Base-by-base conservation (phyloP, 2,888 invertebrate species). In the Pandemis heparana region DNA sequence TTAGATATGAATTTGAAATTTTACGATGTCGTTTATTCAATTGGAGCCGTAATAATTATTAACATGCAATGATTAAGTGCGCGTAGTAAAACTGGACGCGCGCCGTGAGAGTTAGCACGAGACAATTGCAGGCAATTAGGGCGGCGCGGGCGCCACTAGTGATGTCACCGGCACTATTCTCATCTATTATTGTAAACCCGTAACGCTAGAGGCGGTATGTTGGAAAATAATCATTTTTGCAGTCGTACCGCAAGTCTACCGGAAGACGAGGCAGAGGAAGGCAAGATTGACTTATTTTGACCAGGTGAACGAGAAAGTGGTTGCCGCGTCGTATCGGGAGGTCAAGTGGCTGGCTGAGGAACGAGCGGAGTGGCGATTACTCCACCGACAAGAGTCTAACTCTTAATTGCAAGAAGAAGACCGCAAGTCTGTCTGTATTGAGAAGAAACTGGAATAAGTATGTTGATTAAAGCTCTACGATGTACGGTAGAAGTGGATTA, bases 51-150 rank as follows among this genome's bases (percentile, higher is more conserved):
- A 86, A 85, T 84, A 87, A 89, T 89, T 86, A 90, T 89, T 87
- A 85, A 82, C 82, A 81, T 83, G 85, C 85, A 86, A 89, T 89
- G 88, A 91, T 91, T 89, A 87, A 86, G 90, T 90, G 67, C 71
- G 74, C 66, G 71, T 66, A 75, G 83, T 82, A 85, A 85, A 67
- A 84, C 83, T 85, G 83, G 87, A 82, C 80, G 81, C 78, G 83
- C 78, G 83, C 80, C 73, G 75, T 75, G 76, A 82, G 81, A 80
- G 79, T 82, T 81, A 82, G 87, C 86, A 84, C 86, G 88, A 89
- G 92, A 90, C 93, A 94, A 94, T 92, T 93, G 92, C 81, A 76
- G 77, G 78, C 90, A 93, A 93, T 93, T 93, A 92, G 88, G 87
- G 87, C 88, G 86, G 79, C 84, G 85, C 86, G 92, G 79, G 92